These are phyloP conservation scores for Drosophila basisetae DNA, from an alignment of 2,888 invertebrate species.

Conservation along the genomic window DNA sequence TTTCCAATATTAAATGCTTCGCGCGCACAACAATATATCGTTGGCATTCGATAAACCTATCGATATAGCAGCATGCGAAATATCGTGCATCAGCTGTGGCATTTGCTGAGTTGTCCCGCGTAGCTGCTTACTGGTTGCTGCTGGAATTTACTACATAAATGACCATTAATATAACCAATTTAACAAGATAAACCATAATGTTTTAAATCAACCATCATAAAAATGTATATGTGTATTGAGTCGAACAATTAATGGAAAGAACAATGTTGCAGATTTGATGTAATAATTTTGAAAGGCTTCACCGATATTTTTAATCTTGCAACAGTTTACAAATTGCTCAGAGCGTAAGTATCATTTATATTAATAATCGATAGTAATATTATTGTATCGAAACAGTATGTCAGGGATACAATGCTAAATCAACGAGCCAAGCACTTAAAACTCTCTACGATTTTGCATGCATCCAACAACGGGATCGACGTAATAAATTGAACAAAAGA, in stretches of 20 bases:
- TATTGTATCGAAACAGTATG: conserved; percentile 16
- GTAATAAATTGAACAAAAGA: conserved; percentile 46
- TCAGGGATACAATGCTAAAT: conserved; percentile 13
- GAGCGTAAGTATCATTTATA: not conserved
- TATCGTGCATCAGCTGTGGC: conserved; percentile 32
- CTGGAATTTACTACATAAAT: not conserved
- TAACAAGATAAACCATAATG: not conserved
- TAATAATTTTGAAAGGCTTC: not conserved
- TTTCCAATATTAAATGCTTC: not conserved
- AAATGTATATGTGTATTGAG: not conserved
- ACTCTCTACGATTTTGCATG: conserved; percentile 20
- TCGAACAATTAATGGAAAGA: not conserved
- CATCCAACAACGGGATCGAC: conserved; percentile 31
- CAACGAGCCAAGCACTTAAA: conserved; percentile 25
- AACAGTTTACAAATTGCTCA: not conserved
- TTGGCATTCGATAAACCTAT: not conserved
- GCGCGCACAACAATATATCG: not conserved
- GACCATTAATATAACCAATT: not conserved
- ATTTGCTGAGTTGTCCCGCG: not conserved
- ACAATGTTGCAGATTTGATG: not conserved
- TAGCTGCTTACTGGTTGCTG: conserved; percentile 14
- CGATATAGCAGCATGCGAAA: conserved; percentile 14
- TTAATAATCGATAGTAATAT: conserved; percentile 27
- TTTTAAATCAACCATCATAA: not conserved
- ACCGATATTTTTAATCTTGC: not conserved